Percentiles rank a stretch among this genome's conserved stretches.
Conservation (phyloP, 2,113 vertebrate genomes). For the Cebidichthys violaceus region DNA sequence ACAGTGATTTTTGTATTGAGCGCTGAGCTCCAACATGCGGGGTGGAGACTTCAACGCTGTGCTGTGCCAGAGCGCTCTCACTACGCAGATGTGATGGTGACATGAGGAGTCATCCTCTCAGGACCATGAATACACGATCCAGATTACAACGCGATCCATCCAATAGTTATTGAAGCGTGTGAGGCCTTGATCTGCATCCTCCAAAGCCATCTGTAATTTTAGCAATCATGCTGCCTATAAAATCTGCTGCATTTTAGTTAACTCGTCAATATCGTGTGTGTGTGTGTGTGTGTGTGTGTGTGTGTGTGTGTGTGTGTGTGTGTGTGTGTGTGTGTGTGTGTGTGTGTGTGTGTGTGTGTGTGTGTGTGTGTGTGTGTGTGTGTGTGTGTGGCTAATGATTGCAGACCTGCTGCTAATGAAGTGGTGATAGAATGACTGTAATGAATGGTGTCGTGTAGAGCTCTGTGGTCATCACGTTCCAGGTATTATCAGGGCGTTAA, state of each 20-base stretch:
- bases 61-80: too few species aligned
- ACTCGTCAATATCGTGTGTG: not conserved
- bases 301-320: not conserved
- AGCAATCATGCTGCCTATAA: not conserved
- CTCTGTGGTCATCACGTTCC: slow-evolving; percentile 2
- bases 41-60: not conserved
- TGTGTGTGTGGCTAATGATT: not conserved
- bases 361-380: not conserved
- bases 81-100: too few species aligned
- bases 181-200: not conserved
- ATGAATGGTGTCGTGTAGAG: not conserved
- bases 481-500: slow-evolving; percentile 35
- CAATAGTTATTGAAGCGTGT: not conserved
- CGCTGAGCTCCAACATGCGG: not conserved
- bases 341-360: not conserved
- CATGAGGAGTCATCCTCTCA: not conserved
- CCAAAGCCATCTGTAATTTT: not conserved
- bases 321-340: not conserved
- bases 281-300: not conserved
- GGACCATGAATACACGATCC: not conserved
- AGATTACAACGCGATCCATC: not conserved
- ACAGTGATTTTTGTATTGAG: not conserved
- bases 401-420: slow-evolving; percentile 1
- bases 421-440: not conserved
- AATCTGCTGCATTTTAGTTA: not conserved